Percentiles rank a stretch among this genome's conserved stretches.
These are phyloP conservation scores for Poecile atricapillus DNA, from an alignment of 2,113 vertebrate species.

Conservation along the genomic window DNA sequence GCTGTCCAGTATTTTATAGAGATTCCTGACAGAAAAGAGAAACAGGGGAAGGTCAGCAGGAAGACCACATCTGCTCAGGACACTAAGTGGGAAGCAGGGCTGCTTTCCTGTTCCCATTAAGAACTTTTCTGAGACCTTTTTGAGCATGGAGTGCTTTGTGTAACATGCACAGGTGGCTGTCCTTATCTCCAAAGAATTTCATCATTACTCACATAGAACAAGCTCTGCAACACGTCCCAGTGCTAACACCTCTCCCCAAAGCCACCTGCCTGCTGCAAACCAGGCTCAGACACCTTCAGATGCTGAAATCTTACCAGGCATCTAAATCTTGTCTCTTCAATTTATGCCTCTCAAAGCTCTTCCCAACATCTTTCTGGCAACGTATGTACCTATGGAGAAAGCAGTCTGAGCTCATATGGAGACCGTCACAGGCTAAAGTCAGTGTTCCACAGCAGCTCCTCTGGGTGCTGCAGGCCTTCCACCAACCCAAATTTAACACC, in stretches of 20 bases:
- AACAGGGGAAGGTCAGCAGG: not conserved
- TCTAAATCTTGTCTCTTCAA: slow-evolving; percentile 91
- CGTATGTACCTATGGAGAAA: slow-evolving; percentile 87
- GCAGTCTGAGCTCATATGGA: accelerated
- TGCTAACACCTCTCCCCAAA: not conserved
- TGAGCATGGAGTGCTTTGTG: not conserved
- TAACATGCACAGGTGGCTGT: not conserved
- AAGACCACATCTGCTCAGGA: not conserved
- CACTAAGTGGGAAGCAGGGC: not conserved
- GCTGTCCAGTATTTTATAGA: slow-evolving; percentile 96
- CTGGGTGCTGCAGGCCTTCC: not conserved
- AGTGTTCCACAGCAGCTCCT: not conserved
- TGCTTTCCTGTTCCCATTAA: not conserved
- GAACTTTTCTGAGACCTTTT: not conserved
- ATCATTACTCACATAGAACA: not conserved
- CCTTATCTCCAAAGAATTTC: not conserved
- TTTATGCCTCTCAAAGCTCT: slow-evolving; percentile 92
- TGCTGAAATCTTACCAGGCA: slow-evolving; percentile 80
- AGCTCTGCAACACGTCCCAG: not conserved
- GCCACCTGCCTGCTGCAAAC: not conserved
- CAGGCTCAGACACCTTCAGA: not conserved
- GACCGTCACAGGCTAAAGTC: accelerated
- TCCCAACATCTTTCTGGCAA: slow-evolving; percentile 91
- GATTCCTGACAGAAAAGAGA: slow-evolving; percentile 76
- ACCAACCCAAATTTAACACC: not conserved